Evolutionary conservation across 2,888 invertebrate species (phyloP).

Genomic region (Hydropsyche betteni): DNA sequence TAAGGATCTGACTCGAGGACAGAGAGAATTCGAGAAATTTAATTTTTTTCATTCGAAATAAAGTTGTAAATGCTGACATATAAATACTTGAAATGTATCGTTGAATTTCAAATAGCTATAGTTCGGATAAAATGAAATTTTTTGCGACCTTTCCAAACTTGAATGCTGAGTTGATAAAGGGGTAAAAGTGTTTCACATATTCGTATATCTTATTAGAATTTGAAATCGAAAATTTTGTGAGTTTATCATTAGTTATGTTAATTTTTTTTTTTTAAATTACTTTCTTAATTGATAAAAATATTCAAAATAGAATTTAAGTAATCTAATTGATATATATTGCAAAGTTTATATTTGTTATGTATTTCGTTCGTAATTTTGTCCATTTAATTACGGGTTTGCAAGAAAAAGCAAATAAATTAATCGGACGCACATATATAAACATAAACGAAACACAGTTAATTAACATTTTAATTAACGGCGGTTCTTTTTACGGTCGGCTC

Average conservation of each 20-base stretch:
- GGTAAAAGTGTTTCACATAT: no score
- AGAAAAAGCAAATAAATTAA: conserved; percentile 13
- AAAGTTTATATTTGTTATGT: not conserved
- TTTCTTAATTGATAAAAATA: no score
- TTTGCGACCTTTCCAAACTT: not conserved
- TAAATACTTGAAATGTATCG: not conserved
- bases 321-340: not conserved
- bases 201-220: no score
- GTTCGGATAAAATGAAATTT: not conserved
- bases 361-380: not conserved
- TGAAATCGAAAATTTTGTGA: no score
- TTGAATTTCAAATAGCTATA: conserved; percentile 15
- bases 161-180: no score
- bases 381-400: not conserved
- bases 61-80: conserved; percentile 15
- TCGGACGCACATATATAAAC: not conserved
- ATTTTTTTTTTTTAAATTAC: no score
- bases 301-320: no score
- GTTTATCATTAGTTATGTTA: no score
- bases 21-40: not conserved
- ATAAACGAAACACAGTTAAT: not conserved
- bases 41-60: not conserved
- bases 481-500: conserved; percentile 20
- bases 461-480: conserved; percentile 29
- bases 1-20: no score